Evolutionary conservation across 2,888 invertebrate genomes (phyloP).

Genomic region (Spicauda simplicius): DNA sequence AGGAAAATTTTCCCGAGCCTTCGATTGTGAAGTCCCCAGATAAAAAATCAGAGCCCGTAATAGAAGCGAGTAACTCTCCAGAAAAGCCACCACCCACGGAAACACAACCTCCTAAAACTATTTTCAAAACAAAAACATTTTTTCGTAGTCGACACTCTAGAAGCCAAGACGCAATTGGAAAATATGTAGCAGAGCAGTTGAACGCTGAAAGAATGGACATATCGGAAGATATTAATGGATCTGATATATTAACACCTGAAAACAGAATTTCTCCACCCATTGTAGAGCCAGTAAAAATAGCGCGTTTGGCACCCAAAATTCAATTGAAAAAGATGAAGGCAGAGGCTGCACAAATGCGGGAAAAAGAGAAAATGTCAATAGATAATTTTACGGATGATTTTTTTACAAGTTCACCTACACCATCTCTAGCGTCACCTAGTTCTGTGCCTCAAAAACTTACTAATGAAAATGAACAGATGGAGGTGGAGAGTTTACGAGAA

Average conservation of each 20-base stretch:
- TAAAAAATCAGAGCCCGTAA: conserved; percentile 59
- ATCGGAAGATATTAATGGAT: conserved; percentile 72
- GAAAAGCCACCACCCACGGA: conserved; percentile 55
- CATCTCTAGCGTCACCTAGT: background rate
- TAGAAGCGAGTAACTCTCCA: conserved; percentile 47
- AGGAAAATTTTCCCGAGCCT: conserved; percentile 85
- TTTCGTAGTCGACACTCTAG: conserved; percentile 82
- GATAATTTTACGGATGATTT: conserved; percentile 43
- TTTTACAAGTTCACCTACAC: conserved; percentile 12
- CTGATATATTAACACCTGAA: conserved; percentile 63
- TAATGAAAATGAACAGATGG: conserved; percentile 5
- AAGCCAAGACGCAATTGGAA: conserved; percentile 82
- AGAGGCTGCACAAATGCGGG: conserved; percentile 69
- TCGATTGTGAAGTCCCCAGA: conserved; percentile 78
- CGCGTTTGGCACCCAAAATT: conserved; percentile 81
- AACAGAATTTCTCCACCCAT: conserved; percentile 69
- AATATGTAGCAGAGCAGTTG: conserved; percentile 80
- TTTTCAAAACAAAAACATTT: conserved; percentile 83
- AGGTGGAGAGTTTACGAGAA: conserved; percentile 3
- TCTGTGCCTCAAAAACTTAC: conserved; percentile 1
- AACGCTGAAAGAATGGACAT: conserved; percentile 77
- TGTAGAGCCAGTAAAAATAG: conserved; percentile 82
- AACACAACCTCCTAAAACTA: conserved; percentile 68
- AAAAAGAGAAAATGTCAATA: conserved; percentile 52
- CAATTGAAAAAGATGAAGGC: conserved; percentile 82